Percentiles rank a stretch among this genome's conserved stretches.
Evolutionary conservation across 2,113 vertebrate species (phyloP).

Genomic region (Chamaetylas fuelleborni): DNA sequence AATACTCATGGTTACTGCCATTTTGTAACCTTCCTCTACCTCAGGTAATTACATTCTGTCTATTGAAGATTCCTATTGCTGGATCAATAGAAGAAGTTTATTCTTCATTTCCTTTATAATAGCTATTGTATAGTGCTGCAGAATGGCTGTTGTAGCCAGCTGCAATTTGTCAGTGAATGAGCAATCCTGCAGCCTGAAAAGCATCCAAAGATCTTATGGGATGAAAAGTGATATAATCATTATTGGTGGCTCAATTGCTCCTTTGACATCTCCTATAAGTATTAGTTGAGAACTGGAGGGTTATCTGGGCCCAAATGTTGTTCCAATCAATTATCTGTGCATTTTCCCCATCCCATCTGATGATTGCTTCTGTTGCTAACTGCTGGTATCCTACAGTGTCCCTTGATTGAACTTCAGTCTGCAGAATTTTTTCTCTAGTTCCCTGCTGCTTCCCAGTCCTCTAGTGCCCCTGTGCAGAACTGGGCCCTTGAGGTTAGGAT

Average conservation of each 20-base stretch:
- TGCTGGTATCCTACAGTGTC: background rate
- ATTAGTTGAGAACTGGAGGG: background rate
- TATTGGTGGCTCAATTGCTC: conserved; percentile 27
- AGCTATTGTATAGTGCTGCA: background rate
- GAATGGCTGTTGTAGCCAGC: background rate
- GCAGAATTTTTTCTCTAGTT: background rate
- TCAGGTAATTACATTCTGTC: background rate
- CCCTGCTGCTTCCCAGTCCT: background rate
- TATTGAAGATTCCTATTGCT: background rate
- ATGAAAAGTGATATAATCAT: conserved; percentile 12
- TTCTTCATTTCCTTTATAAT: conserved; percentile 46
- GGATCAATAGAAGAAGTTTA: conserved; percentile 52
- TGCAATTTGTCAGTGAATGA: background rate
- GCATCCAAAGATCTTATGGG: background rate
- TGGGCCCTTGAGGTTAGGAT: background rate
- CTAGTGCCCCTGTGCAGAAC: background rate
- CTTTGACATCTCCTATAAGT: conserved; percentile 28
- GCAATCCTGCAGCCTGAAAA: conserved; percentile 23
- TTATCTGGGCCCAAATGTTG: conserved; percentile 8
- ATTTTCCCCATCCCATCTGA: background rate
- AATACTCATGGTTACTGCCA: background rate
- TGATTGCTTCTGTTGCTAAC: background rate
- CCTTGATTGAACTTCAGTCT: background rate
- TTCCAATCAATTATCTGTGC: conserved; percentile 9
- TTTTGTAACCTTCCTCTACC: background rate